phyloP scores from a whole-genome alignment of 2,113 vertebrate genomes.

The Rostratula benghalensis region DNA sequence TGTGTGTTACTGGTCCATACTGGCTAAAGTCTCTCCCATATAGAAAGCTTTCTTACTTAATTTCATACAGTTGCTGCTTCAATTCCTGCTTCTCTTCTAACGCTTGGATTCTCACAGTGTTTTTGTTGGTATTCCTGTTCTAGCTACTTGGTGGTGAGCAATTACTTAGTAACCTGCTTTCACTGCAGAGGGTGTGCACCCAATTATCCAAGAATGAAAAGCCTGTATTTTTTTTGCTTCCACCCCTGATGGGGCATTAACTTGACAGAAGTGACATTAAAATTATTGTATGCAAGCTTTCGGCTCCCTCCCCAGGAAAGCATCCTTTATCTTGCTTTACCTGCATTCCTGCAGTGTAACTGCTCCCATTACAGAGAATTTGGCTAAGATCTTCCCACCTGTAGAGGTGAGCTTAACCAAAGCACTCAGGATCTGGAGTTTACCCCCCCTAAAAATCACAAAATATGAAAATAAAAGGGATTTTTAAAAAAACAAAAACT shows the following conservation, averaged over 20 bases:
- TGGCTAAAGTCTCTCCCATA: not conserved
- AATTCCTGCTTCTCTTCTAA: not conserved
- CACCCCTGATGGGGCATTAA: not conserved
- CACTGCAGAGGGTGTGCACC: not conserved
- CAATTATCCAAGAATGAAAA: conserved; percentile 19
- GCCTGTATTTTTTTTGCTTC: not conserved
- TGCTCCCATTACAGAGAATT: not conserved
- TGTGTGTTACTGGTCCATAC: not conserved
- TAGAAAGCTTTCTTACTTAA: not conserved
- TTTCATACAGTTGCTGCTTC: not conserved
- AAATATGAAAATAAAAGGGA: not conserved
- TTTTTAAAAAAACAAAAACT: not conserved
- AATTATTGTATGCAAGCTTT: not conserved
- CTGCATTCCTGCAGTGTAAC: conserved; percentile 9
- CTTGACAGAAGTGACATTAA: not conserved
- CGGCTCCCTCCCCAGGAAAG: conserved; percentile 31
- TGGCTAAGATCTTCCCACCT: not conserved
- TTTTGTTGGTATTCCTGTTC: not conserved
- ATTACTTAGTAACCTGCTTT: conserved; percentile 6
- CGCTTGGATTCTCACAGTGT: not conserved
- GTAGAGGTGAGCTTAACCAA: not conserved
- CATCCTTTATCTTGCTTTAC: not conserved
- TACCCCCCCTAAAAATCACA: not conserved
- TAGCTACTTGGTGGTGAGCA: not conserved
- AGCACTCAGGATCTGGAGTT: not conserved